These are phyloP conservation scores for Falco concolor DNA, from an alignment of 2,797 vertebrate species.

Conservation along the genomic window DNA sequence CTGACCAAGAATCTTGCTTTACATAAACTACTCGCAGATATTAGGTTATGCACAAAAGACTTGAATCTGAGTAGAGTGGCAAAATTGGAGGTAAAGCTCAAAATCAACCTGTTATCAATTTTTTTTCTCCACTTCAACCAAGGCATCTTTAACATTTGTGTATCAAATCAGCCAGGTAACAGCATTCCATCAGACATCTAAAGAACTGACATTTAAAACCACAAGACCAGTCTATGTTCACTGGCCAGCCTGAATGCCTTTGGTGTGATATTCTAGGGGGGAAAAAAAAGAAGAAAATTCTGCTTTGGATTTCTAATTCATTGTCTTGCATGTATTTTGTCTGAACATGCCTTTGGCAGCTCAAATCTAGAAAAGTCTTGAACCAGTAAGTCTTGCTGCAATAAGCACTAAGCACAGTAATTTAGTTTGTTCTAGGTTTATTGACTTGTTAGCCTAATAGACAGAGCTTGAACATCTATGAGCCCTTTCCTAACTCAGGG, in stretches of 20 bases:
- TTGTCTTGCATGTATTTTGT: background rate
- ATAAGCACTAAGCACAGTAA: background rate
- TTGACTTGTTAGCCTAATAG: slow-evolving; percentile 2
- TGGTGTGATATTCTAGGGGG: background rate
- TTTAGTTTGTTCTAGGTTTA: background rate
- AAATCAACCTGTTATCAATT: background rate
- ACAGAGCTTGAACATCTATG: slow-evolving; percentile 6
- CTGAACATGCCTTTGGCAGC: background rate
- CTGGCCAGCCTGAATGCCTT: background rate
- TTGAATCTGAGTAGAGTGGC: background rate
- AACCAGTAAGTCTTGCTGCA: background rate
- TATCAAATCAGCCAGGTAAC: background rate
- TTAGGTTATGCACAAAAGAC: background rate
- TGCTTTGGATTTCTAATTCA: background rate
- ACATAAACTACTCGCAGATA: background rate
- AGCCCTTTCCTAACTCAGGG: background rate
- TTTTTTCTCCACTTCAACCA: background rate
- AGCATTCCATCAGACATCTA: background rate
- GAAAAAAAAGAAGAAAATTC: background rate
- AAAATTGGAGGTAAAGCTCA: background rate
- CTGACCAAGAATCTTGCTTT: background rate
- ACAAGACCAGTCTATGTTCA: background rate
- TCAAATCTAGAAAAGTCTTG: background rate
- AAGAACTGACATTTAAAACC: background rate
- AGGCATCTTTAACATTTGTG: background rate